phyloP scores from a whole-genome alignment of 2,888 invertebrate species.

The Petrolisthes cinctipes region DNA sequence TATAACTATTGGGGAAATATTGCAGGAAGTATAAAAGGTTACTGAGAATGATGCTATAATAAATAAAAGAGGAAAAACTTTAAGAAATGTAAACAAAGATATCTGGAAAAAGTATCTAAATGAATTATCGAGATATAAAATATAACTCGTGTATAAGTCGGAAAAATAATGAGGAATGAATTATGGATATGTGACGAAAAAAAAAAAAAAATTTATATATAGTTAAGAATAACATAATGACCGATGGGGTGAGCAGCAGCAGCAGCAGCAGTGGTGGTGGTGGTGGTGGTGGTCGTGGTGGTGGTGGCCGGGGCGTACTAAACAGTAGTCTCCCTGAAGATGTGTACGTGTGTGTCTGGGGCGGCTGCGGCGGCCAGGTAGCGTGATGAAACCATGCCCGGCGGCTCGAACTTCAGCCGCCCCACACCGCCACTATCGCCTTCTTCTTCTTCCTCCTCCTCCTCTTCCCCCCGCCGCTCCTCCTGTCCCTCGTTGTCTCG shows the following conservation, averaged over 20 bases:
- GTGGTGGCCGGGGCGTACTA: constrained; percentile 7
- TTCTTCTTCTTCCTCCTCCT: constrained; percentile 26
- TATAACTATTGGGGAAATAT: too few relatives aligned
- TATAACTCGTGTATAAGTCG: too few relatives aligned
- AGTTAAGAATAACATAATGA: background rate
- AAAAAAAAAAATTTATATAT: background rate
- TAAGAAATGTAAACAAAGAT: too few relatives aligned
- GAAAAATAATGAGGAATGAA: too few relatives aligned
- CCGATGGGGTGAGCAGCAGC: background rate
- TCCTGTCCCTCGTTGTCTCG: background rate
- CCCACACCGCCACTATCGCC: constrained; percentile 17
- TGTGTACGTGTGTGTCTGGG: constrained; percentile 47
- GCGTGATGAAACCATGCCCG: constrained; percentile 44
- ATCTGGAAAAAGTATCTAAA: too few relatives aligned
- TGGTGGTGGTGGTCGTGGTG: too few relatives aligned
- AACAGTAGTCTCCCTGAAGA: constrained; percentile 60
- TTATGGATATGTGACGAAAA: background rate
- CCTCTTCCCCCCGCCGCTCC: background rate
- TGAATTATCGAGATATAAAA: too few relatives aligned
- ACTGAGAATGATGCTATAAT: too few relatives aligned
- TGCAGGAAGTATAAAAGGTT: too few relatives aligned
- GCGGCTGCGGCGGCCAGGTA: constrained; percentile 44
- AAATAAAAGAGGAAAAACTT: too few relatives aligned
- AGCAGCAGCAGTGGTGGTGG: background rate
- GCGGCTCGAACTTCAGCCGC: constrained; percentile 37